Conservation (phyloP, 1,140 invertebrate genomes). For the Ceratosolen fusciceps region DNA sequence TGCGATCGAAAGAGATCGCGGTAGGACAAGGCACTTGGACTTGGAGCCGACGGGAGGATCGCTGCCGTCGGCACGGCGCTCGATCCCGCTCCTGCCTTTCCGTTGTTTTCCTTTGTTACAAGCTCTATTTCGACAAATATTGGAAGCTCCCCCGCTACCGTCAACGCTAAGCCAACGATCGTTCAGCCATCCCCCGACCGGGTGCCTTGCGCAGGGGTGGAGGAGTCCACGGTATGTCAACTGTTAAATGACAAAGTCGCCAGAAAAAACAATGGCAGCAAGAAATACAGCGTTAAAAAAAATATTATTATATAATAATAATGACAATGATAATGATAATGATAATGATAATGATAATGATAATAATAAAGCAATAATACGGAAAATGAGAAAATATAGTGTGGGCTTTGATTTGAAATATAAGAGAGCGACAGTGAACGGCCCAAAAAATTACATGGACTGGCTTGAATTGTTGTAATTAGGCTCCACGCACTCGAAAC, state of each 20-base stretch:
- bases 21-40: not conserved
- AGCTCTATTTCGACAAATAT: constrained; percentile 3
- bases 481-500: not conserved
- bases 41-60: not conserved
- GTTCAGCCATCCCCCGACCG: not conserved
- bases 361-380: constrained; percentile 1
- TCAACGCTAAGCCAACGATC: too few species aligned
- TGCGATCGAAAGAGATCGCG: not conserved
- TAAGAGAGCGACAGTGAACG: not conserved
- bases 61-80: not conserved
- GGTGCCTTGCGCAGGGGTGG: not conserved
- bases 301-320: too few species aligned
- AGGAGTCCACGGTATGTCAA: not conserved
- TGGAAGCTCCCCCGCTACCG: not conserved
- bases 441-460: not conserved
- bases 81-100: not conserved
- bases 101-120: not conserved
- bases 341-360: too few species aligned
- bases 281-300: too few species aligned
- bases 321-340: too few species aligned
- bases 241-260: not conserved
- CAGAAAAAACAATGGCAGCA: constrained; percentile 5
- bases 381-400: constrained; percentile 4
- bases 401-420: not conserved
- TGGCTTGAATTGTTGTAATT: constrained; percentile 1